Percentiles rank a stretch among this genome's conserved stretches.
Evolutionary conservation across 2,113 vertebrate species (phyloP).

Genomic region (Clarias gariepinus): DNA sequence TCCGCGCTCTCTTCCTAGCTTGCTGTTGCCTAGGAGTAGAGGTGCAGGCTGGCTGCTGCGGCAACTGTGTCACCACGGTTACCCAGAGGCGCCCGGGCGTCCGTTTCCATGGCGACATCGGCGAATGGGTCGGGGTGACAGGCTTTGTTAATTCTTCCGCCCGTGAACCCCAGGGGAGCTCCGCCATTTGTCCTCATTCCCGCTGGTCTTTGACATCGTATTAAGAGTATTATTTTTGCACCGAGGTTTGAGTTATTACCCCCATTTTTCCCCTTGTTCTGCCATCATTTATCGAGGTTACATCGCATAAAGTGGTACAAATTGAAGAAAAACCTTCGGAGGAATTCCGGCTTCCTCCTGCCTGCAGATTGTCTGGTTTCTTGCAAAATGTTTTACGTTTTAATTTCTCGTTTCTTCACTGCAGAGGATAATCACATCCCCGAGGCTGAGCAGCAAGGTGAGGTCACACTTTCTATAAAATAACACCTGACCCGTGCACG

Average conservation of each 20-base stretch:
- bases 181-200: slow-evolving; percentile 77
- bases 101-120: slow-evolving; percentile 79
- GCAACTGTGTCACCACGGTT: slow-evolving; percentile 78
- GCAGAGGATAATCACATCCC: slow-evolving; percentile 21
- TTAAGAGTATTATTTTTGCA: slow-evolving; percentile 67
- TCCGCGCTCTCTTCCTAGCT: slow-evolving; percentile 26
- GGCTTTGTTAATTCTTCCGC: slow-evolving; percentile 82
- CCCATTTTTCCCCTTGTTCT: slow-evolving; percentile 9
- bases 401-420: slow-evolving; percentile 21
- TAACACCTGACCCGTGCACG: slow-evolving; percentile 29
- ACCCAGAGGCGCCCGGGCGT: slow-evolving; percentile 75
- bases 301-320: slow-evolving; percentile 39
- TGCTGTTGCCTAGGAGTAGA: slow-evolving; percentile 28
- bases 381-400: slow-evolving; percentile 27
- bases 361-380: slow-evolving; percentile 14
- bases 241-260: slow-evolving; percentile 67
- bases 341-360: slow-evolving; percentile 35
- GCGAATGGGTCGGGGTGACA: slow-evolving; percentile 79
- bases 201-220: slow-evolving; percentile 67
- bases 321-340: slow-evolving; percentile 41
- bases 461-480: slow-evolving; percentile 37
- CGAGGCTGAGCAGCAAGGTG: slow-evolving; percentile 29
- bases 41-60: slow-evolving; percentile 44
- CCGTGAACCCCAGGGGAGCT: slow-evolving; percentile 79
- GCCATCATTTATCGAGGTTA: slow-evolving; percentile 22